Percentiles rank a stretch among this genome's conserved stretches.
Evolutionary conservation across 2,888 invertebrate species (phyloP).

Genomic region (Rutpela maculata): DNA sequence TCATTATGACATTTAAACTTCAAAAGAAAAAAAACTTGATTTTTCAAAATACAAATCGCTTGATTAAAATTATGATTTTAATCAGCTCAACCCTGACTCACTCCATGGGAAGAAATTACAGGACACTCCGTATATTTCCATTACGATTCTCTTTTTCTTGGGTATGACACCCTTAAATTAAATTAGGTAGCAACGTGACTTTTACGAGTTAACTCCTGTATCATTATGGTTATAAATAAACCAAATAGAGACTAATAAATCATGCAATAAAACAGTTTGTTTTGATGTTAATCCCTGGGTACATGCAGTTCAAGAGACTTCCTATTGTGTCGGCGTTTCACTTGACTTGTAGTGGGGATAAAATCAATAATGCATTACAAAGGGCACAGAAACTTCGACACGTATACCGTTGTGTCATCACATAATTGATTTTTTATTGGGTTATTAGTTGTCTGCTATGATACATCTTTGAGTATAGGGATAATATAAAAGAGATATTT

Average conservation of each 20-base stretch:
- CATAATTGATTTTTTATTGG: constrained; percentile 47
- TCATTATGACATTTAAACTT: too few relatives aligned
- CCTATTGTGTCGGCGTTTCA: constrained; percentile 17
- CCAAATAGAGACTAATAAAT: constrained; percentile 9
- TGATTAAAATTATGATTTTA: too few relatives aligned
- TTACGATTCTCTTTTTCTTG: too few relatives aligned
- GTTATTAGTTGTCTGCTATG: constrained; percentile 34
- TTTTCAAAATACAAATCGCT: too few relatives aligned
- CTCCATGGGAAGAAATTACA: too few relatives aligned
- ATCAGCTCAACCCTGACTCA: too few relatives aligned
- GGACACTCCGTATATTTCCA: too few relatives aligned
- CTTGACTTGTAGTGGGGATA: constrained; percentile 40
- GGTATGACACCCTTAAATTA: background rate
- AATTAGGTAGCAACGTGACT: constrained; percentile 10
- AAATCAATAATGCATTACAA: constrained; percentile 43
- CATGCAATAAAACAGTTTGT: constrained; percentile 28
- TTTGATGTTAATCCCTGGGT: constrained; percentile 28
- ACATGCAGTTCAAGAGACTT: constrained; percentile 8
- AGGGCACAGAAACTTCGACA: constrained; percentile 40
- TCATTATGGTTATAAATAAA: constrained; percentile 15
- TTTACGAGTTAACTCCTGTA: background rate
- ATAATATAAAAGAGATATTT: too few relatives aligned
- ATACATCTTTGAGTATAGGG: too few relatives aligned
- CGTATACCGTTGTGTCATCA: constrained; percentile 31
- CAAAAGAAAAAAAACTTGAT: too few relatives aligned